Base-by-base conservation (phyloP, 1,140 invertebrate species). In the Trissolcus basalis region DNA sequence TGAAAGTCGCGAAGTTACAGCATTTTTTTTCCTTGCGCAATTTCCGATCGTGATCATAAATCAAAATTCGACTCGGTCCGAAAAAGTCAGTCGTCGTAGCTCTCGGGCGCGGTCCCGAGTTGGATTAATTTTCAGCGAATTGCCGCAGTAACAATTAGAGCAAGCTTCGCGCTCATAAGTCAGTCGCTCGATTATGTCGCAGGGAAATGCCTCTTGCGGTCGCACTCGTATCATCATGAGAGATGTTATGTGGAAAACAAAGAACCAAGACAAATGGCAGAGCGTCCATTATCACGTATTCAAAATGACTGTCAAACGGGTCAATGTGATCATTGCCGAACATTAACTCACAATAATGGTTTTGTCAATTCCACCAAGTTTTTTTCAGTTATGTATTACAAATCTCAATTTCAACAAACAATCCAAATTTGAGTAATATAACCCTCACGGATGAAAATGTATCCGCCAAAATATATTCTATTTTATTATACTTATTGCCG, bases 111-210 rank as follows among this genome's bases (percentile, higher is more conserved):
- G 1, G 19, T 27, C 19, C 19, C 19, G 19, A 54, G 67, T 59
- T 73, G 61, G 74, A 80, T 75, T 80, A 80, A 80, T 80, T 77
- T 72, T 27, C 73, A 60, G 39, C 50, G 60, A 70, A 70, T 80
- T 80, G 73, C 50, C 76, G 77, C 63, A 63, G 74, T 83, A 84
- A 84, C 83, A 83, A 86, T 83, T 80, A 81, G 77, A 80, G 80
- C 78, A 80, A 80, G 74, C 79, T 81, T 72, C 74, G 80, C 59
- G 65, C 73, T 75, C 78, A 68, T 80, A 80, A 77, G 78, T 80
- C 67, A 77, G 79, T 50, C 7, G 64, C 72, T 77, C 77, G 81
- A 83, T 84, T 84, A 82, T 79, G 73, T 79, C 79, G 74, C 80
- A 51, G 71, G 71, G 68, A 80, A 80, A 80, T 80, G 78, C 71